Evolutionary conservation across 2,888 invertebrate genomes (phyloP).

Genomic region (Nymphalis polychloros): DNA sequence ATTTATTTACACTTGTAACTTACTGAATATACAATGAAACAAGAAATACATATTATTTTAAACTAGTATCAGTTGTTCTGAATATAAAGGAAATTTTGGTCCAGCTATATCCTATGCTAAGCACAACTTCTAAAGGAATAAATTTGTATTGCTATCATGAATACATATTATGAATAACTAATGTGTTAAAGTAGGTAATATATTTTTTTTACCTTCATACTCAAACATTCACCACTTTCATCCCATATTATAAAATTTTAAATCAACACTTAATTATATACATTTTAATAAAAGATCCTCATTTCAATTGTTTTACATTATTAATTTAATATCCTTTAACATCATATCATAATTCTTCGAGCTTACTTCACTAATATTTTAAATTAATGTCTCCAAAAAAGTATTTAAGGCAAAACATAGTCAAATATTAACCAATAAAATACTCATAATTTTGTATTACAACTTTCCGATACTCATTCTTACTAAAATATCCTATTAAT

Average conservation of each 20-base stretch:
- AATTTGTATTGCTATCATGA: conserved; percentile 67
- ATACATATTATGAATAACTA: conserved; percentile 55
- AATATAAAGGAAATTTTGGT: conserved; percentile 79
- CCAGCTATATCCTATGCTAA: conserved; percentile 80
- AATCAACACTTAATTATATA: conserved; percentile 6
- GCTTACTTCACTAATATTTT: conserved; percentile 32
- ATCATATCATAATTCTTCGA: conserved; percentile 16
- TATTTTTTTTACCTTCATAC: conserved; percentile 26
- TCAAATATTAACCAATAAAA: conserved; percentile 32
- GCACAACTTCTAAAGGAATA: conserved; percentile 70
- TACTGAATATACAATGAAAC: conserved; percentile 70
- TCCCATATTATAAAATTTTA: conserved; percentile 1
- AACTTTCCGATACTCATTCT: conserved; percentile 18
- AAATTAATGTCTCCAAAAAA: conserved; percentile 36
- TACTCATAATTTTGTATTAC: conserved; percentile 18
- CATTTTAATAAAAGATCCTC: conserved; percentile 9
- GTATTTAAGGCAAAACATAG: conserved; percentile 44
- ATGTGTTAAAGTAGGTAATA: conserved; percentile 37
- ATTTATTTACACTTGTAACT: conserved; percentile 71
- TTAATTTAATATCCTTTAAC: background rate
- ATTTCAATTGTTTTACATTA: conserved; percentile 19
- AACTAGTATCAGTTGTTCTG: conserved; percentile 62
- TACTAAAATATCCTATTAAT: conserved; percentile 15
- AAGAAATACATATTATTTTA: conserved; percentile 54
- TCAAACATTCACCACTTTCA: conserved; percentile 15